phyloP scores from a whole-genome alignment of 1,140 invertebrate genomes.

The Zaprionus vittiger region DNA sequence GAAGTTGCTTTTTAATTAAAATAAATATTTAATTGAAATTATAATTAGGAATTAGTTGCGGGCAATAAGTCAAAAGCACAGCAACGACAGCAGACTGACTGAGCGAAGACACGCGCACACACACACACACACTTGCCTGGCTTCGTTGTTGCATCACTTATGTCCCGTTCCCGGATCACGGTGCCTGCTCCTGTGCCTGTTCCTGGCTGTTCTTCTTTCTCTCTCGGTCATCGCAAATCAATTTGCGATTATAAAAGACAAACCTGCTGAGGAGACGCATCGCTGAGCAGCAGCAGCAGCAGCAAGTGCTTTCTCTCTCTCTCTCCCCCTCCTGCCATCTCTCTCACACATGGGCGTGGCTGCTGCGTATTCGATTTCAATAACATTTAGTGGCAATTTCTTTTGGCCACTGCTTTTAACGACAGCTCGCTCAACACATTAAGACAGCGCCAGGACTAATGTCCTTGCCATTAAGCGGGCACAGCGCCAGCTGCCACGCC shows the following conservation, averaged over 20 bases:
- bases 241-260: conserved; percentile 70
- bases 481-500: conserved; percentile 3
- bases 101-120: conserved; percentile 2
- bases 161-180: neutral
- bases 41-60: conserved; percentile 78
- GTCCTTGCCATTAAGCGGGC: conserved; percentile 55
- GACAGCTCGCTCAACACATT: conserved; percentile 56
- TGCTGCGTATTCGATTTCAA: conserved; percentile 68
- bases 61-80: conserved; percentile 57
- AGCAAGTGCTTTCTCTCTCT: neutral
- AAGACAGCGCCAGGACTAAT: conserved; percentile 60
- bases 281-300: conserved; percentile 26
- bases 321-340: neutral
- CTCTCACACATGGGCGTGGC: conserved; percentile 19
- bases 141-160: conserved; percentile 32
- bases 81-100: neutral
- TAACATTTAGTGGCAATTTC: conserved; percentile 78
- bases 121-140: neutral
- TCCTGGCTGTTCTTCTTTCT: neutral
- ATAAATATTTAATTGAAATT: conserved; percentile 82
- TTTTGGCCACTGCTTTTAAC: conserved; percentile 63
- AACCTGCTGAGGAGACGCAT: conserved; percentile 35
- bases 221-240: conserved; percentile 42
- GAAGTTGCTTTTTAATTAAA: conserved; percentile 81
- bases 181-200: neutral